Percentiles rank a stretch among this genome's conserved stretches.
These are phyloP conservation scores for Xerus inauris DNA, from an alignment of 2,113 vertebrate genomes.

Conservation along the genomic window DNA sequence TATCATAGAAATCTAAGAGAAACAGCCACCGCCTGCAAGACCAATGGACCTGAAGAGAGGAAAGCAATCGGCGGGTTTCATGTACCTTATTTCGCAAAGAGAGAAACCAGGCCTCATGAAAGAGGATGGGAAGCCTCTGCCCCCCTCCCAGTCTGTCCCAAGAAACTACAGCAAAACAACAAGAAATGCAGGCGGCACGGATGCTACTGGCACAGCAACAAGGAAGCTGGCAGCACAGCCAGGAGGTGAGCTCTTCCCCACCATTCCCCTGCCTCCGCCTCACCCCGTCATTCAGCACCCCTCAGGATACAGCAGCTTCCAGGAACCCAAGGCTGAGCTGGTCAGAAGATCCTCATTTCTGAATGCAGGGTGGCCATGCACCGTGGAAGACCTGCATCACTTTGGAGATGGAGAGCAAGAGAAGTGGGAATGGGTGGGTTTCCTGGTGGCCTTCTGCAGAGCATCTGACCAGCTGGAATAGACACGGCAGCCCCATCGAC, in stretches of 20 bases:
- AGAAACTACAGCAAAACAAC: not conserved
- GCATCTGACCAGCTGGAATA: fast-evolving
- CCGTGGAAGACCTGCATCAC: not conserved
- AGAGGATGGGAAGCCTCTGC: not conserved
- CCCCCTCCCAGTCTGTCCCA: not conserved
- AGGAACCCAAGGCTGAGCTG: not conserved
- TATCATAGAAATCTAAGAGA: not conserved
- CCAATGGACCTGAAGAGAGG: not conserved
- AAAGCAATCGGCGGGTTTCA: not conserved
- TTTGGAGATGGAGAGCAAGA: not conserved
- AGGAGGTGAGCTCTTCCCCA: not conserved
- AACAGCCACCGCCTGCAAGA: not conserved
- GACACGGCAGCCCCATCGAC: not conserved
- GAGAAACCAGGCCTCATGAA: not conserved
- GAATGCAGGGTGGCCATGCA: fast-evolving
- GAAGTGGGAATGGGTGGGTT: fast-evolving
- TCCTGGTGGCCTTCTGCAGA: not conserved
- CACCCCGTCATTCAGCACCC: not conserved
- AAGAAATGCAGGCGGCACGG: not conserved
- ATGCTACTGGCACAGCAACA: not conserved
- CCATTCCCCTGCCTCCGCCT: not conserved
- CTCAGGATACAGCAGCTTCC: not conserved
- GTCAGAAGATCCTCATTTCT: not conserved
- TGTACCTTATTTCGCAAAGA: not conserved
- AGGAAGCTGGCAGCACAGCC: not conserved